These are phyloP conservation scores for Horisme vitalbata DNA, from an alignment of 2,888 invertebrate genomes.

Conservation along the genomic window DNA sequence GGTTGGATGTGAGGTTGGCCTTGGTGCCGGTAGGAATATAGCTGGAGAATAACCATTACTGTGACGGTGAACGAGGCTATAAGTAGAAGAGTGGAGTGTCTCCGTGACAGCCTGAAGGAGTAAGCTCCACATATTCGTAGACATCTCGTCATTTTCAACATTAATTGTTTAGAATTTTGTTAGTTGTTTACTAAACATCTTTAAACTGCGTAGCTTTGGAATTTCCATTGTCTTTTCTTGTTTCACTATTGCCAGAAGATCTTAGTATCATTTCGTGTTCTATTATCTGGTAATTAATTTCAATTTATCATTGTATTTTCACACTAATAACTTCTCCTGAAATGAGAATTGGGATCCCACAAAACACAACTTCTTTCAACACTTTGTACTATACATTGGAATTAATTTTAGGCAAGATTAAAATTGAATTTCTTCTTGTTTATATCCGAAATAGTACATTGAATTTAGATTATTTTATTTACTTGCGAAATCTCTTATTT, in stretches of 20 bases:
- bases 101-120: constrained; percentile 65
- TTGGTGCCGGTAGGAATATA: constrained; percentile 62
- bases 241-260: not conserved
- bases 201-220: not conserved
- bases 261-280: not conserved
- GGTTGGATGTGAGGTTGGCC: constrained; percentile 41
- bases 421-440: not conserved
- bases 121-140: constrained; percentile 70
- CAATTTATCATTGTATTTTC: not conserved
- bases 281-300: not conserved
- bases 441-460: constrained; percentile 5
- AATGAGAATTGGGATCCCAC: too few species aligned
- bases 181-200: constrained; percentile 28
- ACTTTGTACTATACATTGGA: too few species aligned
- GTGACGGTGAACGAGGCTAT: constrained; percentile 57
- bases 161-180: constrained; percentile 53
- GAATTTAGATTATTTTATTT: constrained; percentile 31
- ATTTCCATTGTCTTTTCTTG: not conserved
- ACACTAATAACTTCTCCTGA: constrained; percentile 3
- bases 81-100: constrained; percentile 65
- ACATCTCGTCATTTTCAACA: constrained; percentile 69
- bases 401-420: too few species aligned
- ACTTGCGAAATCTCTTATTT: constrained; percentile 44
- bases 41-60: constrained; percentile 61
- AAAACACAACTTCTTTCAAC: constrained; percentile 4